Base-by-base conservation (phyloP, 2,888 invertebrate species). In the Tribolium freemani region DNA sequence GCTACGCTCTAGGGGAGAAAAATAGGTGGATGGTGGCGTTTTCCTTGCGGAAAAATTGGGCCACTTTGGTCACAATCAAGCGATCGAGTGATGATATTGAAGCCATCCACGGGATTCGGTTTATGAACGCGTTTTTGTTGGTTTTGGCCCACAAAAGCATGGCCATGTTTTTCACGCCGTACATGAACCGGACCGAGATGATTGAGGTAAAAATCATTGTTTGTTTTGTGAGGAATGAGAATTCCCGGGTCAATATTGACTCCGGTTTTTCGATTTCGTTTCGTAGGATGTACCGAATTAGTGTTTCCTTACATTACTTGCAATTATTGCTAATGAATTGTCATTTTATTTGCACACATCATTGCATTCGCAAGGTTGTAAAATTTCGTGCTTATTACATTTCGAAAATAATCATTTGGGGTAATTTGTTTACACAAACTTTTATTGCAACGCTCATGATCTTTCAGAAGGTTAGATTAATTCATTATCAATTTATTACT, bases 71-170 rank as follows among this genome's bases (percentile, higher is more conserved):
- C 46, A 89, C 88, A 13, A 86, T 91, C 30, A 89, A 88, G 45
- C 85, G 88, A 46, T 81, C 87, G 0, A 81, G 88, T 0, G 88
- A 88, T 11, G 92, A 93, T 77, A 90, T 93, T 54, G 87, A 89
- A 60, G 88, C 90, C 0, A 88, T 93, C 0, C 93, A 93, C 82
- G 92, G 92, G 11, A 90, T 93, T 44, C 86, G 93, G 71, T 90
- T 90, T 70, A 78, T 92, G 4, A 93, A 92, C 79, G 92, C 92
- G 0, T 53, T 90, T 4, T 88, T 92, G 88, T 83, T 93, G 70
- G 82, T 93, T 5, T 79, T 91, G 3, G 89, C 92, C 0, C 93
- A 93, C 83, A 93, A 93, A 82, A 91, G 91, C n/a, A 91, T 93
- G 90, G 92, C 93, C 0, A 82, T 91, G 66, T 91, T 92, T 80